Base-by-base conservation (phyloP, 1,140 invertebrate genomes). In the Sycophila sp. region DNA sequence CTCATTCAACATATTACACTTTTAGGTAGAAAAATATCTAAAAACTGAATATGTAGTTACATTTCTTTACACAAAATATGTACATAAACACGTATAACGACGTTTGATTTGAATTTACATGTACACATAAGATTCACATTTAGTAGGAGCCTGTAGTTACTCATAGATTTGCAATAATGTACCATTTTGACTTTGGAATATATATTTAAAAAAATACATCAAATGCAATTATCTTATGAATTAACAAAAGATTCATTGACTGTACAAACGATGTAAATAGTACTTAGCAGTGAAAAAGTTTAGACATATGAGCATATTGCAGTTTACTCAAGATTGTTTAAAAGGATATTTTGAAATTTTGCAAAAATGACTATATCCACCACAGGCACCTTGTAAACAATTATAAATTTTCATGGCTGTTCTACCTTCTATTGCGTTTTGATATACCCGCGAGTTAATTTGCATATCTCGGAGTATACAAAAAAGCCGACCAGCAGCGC, bases 361-460 rank as follows among this genome's bases (percentile, higher is more conserved):
- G n/a, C n/a, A n/a, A n/a, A n/a, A n/a, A n/a, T n/a, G n/a, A n/a
- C n/a, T n/a, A n/a, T n/a, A n/a, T n/a, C n/a, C n/a, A n/a, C n/a
- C n/a, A n/a, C n/a, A n/a, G n/a, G n/a, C n/a, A n/a, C n/a, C n/a
- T n/a, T n/a, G n/a, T n/a, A n/a, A n/a, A n/a, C n/a, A n/a, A 42
- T 66, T 8, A 32, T 32, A 3, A 49, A 17, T 51, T 47, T 67
- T 67, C 36, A 47, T 58, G 11, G 24, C 22, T n/a, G 1, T 59
- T 67, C 28, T 69, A 53, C 40, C 56, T 32, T n/a, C 56, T 22
- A 17, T 36, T 40, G 40, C 32, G 22, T 69, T 69, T 60, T 42
- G 6, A 59, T 28, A 17, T 59, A 45, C 19, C 17, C 13, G 2
- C 17, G 7, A 58, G 6, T 26, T 28, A 55, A 55, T 28, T 10